phyloP scores from a whole-genome alignment of 2,113 vertebrate genomes.

The Corythornis vintsioides region DNA sequence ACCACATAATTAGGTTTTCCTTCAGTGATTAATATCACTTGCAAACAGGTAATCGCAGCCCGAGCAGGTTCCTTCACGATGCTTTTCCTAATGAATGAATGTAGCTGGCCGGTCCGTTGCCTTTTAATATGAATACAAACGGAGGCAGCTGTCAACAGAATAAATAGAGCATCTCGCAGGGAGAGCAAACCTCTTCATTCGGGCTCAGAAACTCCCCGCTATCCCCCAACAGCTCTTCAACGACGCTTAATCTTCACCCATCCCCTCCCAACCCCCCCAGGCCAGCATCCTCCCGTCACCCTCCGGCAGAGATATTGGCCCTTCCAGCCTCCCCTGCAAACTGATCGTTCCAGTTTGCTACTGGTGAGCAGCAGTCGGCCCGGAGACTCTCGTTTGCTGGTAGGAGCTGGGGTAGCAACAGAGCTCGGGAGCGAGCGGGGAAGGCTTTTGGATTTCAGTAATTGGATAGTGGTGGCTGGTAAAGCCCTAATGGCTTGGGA shows the following conservation, averaged over 20 bases:
- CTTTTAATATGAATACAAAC: background rate
- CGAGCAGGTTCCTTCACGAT: background rate
- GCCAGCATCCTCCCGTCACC: background rate
- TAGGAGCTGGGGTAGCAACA: background rate
- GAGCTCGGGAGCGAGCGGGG: rapidly evolving
- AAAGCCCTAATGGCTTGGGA: background rate
- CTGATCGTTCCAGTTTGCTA: background rate
- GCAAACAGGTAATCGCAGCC: slow-evolving; percentile 57
- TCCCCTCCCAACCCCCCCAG: background rate
- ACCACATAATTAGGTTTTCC: slow-evolving; percentile 67
- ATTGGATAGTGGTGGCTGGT: rapidly evolving
- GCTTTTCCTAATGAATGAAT: background rate
- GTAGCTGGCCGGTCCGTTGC: background rate
- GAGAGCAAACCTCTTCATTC: background rate
- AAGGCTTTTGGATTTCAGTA: background rate
- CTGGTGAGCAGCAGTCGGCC: background rate
- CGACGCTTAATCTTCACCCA: background rate
- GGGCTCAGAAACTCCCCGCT: background rate
- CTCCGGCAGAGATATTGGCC: background rate
- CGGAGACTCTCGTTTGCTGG: rapidly evolving
- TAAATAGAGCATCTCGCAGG: background rate
- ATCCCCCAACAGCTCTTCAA: background rate
- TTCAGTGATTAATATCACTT: slow-evolving; percentile 47
- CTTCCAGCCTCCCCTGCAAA: background rate
- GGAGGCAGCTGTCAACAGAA: background rate